Evolutionary conservation across 2,113 vertebrate genomes (phyloP), one percentile per base, ranked within the genome.

Genomic region (Pipra filicauda): DNA sequence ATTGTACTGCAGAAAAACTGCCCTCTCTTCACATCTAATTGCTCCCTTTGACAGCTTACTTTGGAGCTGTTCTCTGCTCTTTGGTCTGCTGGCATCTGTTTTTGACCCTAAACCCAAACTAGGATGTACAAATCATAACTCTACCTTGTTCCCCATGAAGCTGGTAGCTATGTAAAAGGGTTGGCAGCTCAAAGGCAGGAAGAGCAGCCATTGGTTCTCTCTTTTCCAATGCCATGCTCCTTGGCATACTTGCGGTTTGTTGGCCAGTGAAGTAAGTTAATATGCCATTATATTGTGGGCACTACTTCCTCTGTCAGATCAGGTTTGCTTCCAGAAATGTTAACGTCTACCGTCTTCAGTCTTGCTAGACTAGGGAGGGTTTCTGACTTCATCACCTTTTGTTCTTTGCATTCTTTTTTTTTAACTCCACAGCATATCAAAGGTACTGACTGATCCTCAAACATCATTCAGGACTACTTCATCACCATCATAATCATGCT

Each of bases 221-320:
- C 17, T n/a, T 41, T 72, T 37, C 12, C 26, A 30, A 1, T 10
- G 30, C 35, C 5, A 4, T 39, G 21, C 3, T 46, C 15, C 31
- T 57, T 2, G 1, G 22, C 15, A 22, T 26, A 14, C 37, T 48
- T 57, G 8, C 7, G 27, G 14, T 13, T 76, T 72, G 17, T 26
- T 4, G 2, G 33, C 76, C n/a, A 26, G 22, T 62, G 43, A 51
- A 84, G 12, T 37, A 9, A 14, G 15, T 66, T 62, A 67, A 54
- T 54, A 21, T 0, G 1, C 12, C 22, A 12, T 12, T 21, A 19
- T n/a, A 49, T 49, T 0, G 3, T 20, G 17, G 41, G 41, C 9
- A n/a, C 9, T 46, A n/a, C 49, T 59, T 54, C 23, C 24, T 70
- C 61, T 44, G 8, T 18, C 24, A 64, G 31, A 44, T 23, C 6